Base-by-base conservation (phyloP, 2,888 invertebrate species). In the Melangyna quadrimaculata region DNA sequence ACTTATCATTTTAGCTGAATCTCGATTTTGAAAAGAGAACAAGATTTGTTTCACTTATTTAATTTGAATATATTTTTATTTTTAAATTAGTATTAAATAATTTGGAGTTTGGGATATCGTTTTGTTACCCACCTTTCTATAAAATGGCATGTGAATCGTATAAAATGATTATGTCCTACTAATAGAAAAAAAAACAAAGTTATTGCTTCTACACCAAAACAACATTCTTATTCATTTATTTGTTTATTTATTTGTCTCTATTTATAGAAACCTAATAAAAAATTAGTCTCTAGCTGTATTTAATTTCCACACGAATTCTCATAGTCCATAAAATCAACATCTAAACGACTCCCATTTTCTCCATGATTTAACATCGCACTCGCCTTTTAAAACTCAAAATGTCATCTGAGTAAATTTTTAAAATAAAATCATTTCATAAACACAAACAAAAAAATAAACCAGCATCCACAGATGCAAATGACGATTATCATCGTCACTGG, bases 301-400 rank as follows among this genome's bases (percentile, higher is more conserved):
- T 14, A n/a, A 32, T 71, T 61, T 65, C 59, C 35, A 29, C 43
- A 70, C 37, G 27, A 67, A 55, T 5, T 2, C 67, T 67, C 32
- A 84, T 55, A 40, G 51, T 63, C 51, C 10, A 83, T 83, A 74
- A 83, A 83, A 61, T 74, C 24, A 57, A 51, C 57, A 55, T 70
- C 74, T 29, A 74, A 83, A 79, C 51, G 69, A 73, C 19, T 71
- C 70, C 51, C 74, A 79, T 83, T 79, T 74, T 79, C 74, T 71
- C 40, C 57, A 51, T 51, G 70, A 84, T 84, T 84, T 79, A 75
- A 75, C 45, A 40, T 61, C 67, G 59, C 74, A 74, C 70, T 71
- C 57, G 24, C 59, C 74, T 79, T 71, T 79, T 71, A 22, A 63
- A 55, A 72, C 61, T 17, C 24, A 27, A 51, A 67, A 74, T 74